A percentile compares a stretch with the other conserved stretches of the same genome.
Evolutionary conservation across 2,797 vertebrate genomes (phyloP).

Genomic region (Poeciliopsis paucimaculata): DNA sequence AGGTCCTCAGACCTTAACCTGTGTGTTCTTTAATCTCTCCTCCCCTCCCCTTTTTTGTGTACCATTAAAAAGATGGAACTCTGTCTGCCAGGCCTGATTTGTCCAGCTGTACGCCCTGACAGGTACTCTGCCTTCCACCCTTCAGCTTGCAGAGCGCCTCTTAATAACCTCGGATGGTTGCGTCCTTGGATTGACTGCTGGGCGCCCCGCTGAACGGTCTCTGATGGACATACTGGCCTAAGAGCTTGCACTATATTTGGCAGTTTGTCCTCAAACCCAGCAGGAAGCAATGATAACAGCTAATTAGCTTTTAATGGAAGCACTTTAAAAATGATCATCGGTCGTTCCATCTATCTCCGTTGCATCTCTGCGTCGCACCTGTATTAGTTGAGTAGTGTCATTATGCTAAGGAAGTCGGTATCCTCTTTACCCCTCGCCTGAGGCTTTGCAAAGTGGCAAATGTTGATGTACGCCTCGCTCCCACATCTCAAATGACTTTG

Average conservation of each 20-base stretch:
- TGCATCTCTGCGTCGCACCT: not conserved
- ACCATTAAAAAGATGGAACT: constrained; percentile 40
- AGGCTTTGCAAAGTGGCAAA: constrained; percentile 63
- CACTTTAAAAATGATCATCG: constrained; percentile 43
- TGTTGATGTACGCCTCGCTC: constrained; percentile 67
- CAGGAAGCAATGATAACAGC: constrained; percentile 52
- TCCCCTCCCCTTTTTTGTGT: constrained; percentile 15
- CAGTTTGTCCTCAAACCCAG: constrained; percentile 51
- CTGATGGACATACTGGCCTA: constrained; percentile 48
- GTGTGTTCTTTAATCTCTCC: constrained; percentile 42
- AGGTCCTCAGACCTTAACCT: constrained; percentile 57
- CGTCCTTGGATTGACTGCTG: constrained; percentile 65
- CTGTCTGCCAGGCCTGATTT: constrained; percentile 59
- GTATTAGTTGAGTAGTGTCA: not conserved
- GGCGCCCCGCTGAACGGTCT: constrained; percentile 59
- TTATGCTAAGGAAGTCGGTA: constrained; percentile 35
- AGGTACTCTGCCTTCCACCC: constrained; percentile 47
- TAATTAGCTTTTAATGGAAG: constrained; percentile 70
- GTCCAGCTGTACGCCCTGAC: constrained; percentile 60
- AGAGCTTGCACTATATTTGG: constrained; percentile 65
- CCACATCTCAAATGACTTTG: constrained; percentile 69
- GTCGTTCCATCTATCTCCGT: constrained; percentile 16
- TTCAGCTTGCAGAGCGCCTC: constrained; percentile 52
- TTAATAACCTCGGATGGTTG: constrained; percentile 62
- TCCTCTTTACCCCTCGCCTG: constrained; percentile 33